Conservation (phyloP, 1,140 invertebrate genomes). For the Mylabris phalerata region DNA sequence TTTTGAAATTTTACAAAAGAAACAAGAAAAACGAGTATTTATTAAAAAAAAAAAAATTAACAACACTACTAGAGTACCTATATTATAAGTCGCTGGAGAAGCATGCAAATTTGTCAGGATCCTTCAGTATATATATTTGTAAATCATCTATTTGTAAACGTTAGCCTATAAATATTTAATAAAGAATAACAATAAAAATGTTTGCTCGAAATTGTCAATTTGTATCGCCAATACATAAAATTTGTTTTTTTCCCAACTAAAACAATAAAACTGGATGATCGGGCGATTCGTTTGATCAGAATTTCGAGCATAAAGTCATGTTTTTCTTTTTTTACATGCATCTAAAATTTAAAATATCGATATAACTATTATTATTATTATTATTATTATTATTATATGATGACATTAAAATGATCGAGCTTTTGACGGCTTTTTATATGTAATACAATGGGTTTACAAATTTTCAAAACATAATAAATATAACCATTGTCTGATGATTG, state of each 20-base stretch:
- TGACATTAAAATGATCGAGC: conserved; percentile 42
- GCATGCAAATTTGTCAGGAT: conserved; percentile 31
- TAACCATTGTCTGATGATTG: conserved; percentile 38
- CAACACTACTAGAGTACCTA: conserved; percentile 42
- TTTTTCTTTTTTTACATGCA: conserved; percentile 40
- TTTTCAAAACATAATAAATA: conserved; percentile 41
- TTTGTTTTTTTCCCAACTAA: too few relatives aligned
- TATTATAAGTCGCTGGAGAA: conserved; percentile 35
- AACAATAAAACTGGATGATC: too few relatives aligned
- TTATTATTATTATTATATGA: conserved; percentile 36
- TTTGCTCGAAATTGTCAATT: not conserved
- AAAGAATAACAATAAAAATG: conserved; percentile 1
- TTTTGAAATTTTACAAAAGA: conserved; percentile 2
- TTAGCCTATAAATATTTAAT: conserved; percentile 29
- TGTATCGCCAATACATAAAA: too few relatives aligned
- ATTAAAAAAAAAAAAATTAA: conserved; percentile 8
- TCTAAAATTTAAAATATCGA: conserved; percentile 39
- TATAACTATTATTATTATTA: conserved; percentile 27
- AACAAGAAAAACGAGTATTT: conserved; percentile 22
- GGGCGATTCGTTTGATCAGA: not conserved
- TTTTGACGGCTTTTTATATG: conserved; percentile 44
- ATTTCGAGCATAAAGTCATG: conserved; percentile 33
- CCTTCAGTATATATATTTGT: conserved; percentile 31
- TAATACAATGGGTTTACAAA: conserved; percentile 41
- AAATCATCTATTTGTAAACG: conserved; percentile 39